A percentile compares a stretch with the other conserved stretches of the same genome.
Conservation (phyloP, 2,113 vertebrate genomes). For the Mormyrus iriodes region DNA sequence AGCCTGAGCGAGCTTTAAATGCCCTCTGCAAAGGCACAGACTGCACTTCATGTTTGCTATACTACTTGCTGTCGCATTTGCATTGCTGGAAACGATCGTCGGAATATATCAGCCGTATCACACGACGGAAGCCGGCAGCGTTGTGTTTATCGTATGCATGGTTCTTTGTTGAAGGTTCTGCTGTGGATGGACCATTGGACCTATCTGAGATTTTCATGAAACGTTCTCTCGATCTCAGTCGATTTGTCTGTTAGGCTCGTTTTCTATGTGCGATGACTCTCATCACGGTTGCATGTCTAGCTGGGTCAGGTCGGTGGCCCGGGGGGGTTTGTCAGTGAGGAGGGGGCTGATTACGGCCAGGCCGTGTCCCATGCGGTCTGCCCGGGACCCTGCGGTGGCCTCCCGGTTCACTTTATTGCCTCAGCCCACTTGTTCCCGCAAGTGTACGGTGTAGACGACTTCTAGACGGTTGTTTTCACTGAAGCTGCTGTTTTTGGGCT, state of each 20-base stretch:
- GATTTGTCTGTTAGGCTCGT: background rate
- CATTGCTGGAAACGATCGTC: background rate
- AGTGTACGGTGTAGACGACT: background rate
- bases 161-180: background rate
- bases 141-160: background rate
- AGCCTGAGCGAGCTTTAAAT: background rate
- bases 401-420: too few relatives aligned
- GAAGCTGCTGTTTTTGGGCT: background rate
- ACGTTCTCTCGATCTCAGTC: background rate
- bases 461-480: background rate
- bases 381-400: background rate
- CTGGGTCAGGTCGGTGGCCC: background rate
- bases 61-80: background rate
- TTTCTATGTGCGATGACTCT: background rate
- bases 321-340: background rate
- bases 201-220: background rate
- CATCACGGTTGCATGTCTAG: background rate
- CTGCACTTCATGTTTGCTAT: background rate
- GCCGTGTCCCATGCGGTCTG: background rate
- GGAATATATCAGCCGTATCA: background rate
- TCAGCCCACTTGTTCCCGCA: background rate
- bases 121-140: background rate
- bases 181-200: background rate
- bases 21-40: background rate
- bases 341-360: background rate